Percentiles rank a stretch among this genome's conserved stretches.
Evolutionary conservation across 2,888 invertebrate species (phyloP).

Genomic region (Coenonympha glycerion): DNA sequence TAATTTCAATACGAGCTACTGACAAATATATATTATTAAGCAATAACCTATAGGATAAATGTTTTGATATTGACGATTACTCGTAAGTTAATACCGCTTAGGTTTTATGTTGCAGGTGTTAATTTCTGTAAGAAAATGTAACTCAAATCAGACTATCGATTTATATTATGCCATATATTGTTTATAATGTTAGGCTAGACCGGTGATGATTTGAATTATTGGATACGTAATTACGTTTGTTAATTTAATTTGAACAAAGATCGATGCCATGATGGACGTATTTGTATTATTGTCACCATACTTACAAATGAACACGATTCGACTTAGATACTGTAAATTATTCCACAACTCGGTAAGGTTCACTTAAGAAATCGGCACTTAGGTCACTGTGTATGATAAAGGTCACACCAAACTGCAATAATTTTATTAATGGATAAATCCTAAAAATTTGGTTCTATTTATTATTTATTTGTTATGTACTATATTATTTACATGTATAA

Average conservation of each 20-base stretch:
- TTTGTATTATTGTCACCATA: slow-evolving; percentile 43
- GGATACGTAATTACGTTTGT: slow-evolving; percentile 43
- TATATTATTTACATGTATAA: slow-evolving; percentile 76
- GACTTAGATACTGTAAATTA: slow-evolving; percentile 56
- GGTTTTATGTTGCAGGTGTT: slow-evolving; percentile 71
- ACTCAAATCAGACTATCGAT: slow-evolving; percentile 68
- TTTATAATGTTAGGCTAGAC: slow-evolving; percentile 70
- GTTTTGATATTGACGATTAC: slow-evolving; percentile 76
- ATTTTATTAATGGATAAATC: slow-evolving; percentile 64
- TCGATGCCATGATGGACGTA: slow-evolving; percentile 55
- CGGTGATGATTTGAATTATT: slow-evolving; percentile 57
- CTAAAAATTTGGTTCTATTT: slow-evolving; percentile 70
- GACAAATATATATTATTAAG: slow-evolving; percentile 68
- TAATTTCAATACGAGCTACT: slow-evolving; percentile 67
- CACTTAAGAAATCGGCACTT: slow-evolving; percentile 60
- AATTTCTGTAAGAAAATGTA: slow-evolving; percentile 69
- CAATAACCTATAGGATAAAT: slow-evolving; percentile 74
- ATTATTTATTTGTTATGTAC: slow-evolving; percentile 76
- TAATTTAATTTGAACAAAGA: slow-evolving; percentile 35
- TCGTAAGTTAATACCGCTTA: slow-evolving; percentile 71
- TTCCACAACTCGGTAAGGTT: slow-evolving; percentile 45
- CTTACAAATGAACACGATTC: slow-evolving; percentile 36
- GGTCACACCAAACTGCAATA: slow-evolving; percentile 68
- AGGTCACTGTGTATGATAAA: slow-evolving; percentile 66
- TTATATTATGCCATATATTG: slow-evolving; percentile 74